These are phyloP conservation scores for Embidobia sp. DNA, from an alignment of 2,888 invertebrate genomes.

Conservation along the genomic window DNA sequence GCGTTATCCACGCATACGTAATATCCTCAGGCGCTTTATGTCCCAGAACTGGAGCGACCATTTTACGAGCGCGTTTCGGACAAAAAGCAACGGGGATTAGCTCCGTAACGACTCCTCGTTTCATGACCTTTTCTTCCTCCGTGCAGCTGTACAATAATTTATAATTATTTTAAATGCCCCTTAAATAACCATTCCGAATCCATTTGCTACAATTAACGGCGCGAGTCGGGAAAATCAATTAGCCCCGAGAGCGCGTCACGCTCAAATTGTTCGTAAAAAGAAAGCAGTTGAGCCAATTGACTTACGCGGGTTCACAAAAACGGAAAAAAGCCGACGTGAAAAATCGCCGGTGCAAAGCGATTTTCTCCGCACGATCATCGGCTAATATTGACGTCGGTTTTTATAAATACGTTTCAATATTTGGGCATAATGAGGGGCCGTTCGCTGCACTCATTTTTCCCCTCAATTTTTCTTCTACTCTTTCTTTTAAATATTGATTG, in stretches of 20 bases:
- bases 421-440: no score
- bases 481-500: no score
- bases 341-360: slow-evolving; percentile 8
- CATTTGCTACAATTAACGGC: slow-evolving; percentile 39
- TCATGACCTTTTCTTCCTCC: slow-evolving; percentile 1
- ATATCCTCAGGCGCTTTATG: slow-evolving; percentile 22
- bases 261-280: slow-evolving; percentile 39
- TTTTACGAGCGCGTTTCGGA: no score
- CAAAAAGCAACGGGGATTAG: no score
- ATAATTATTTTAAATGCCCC: slow-evolving; percentile 44
- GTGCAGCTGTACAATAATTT: slow-evolving; percentile 44
- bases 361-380: slow-evolving; percentile 34
- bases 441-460: no score
- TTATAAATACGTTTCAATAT: no score
- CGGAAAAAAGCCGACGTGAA: slow-evolving; percentile 1
- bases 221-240: slow-evolving; percentile 53
- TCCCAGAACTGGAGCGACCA: no score
- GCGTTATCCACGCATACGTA: slow-evolving; percentile 20
- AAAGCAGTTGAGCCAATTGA: slow-evolving; percentile 51
- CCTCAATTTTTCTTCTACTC: no score
- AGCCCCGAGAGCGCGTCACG: slow-evolving; percentile 35
- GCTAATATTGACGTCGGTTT: slow-evolving; percentile 35
- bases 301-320: slow-evolving; percentile 67
- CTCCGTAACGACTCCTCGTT: slow-evolving; percentile 11
- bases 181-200: slow-evolving; percentile 47